Evolutionary conservation across 2,888 invertebrate species (phyloP).

Genomic region (Eubasilissa splendida): DNA sequence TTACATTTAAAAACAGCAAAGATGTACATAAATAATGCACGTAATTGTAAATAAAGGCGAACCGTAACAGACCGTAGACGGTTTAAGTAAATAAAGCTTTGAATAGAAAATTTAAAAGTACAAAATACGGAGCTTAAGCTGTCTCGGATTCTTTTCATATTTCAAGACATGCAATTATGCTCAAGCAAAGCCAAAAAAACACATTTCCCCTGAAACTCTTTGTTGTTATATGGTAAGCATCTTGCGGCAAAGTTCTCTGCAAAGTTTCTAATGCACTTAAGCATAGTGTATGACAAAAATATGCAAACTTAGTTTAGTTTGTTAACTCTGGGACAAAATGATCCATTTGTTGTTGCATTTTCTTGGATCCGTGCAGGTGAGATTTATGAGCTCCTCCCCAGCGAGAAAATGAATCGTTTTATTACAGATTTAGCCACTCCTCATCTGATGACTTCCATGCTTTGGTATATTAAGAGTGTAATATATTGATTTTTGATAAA

Average conservation of each 20-base stretch:
- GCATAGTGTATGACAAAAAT: conserved; percentile 54
- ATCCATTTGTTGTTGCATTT: conserved; percentile 57
- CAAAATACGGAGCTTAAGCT: conserved; percentile 32
- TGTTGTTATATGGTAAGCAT: conserved; percentile 52
- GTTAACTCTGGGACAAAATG: conserved; percentile 57
- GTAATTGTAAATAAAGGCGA: no score
- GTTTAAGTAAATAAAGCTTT: no score
- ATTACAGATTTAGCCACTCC: conserved; percentile 33
- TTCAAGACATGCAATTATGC: conserved; percentile 49
- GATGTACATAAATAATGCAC: no score
- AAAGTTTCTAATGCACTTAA: conserved; percentile 57
- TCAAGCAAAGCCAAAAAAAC: conserved; percentile 34
- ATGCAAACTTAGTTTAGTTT: conserved; percentile 51
- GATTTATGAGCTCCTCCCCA: conserved; percentile 55
- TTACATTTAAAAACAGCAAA: no score
- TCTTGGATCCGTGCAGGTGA: conserved; percentile 49
- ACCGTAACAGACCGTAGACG: no score
- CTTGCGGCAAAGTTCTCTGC: conserved; percentile 51
- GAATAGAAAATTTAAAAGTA: background rate
- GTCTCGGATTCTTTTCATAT: conserved; percentile 48
- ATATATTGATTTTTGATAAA: conserved; percentile 33
- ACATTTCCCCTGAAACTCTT: conserved; percentile 48
- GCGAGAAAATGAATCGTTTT: conserved; percentile 46
- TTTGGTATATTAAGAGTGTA: conserved; percentile 18
- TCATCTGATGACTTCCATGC: conserved; percentile 11